These are phyloP conservation scores for Machaerirhynchus nigripectus DNA, from an alignment of 2,113 vertebrate species.

Conservation along the genomic window DNA sequence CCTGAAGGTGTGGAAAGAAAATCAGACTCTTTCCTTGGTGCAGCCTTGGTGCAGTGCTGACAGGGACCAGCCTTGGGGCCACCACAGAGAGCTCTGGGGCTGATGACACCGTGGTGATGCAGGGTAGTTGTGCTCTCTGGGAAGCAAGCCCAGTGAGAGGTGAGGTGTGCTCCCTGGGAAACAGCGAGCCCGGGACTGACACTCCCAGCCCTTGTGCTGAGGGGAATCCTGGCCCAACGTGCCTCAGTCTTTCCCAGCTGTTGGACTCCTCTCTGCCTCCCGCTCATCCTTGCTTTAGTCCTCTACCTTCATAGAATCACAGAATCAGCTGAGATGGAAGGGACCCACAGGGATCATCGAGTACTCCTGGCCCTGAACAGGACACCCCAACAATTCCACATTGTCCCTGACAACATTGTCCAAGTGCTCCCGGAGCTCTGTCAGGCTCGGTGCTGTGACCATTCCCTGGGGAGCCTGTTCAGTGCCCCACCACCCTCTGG, in stretches of 20 bases:
- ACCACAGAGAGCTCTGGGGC: background rate
- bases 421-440: background rate
- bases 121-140: too few species aligned
- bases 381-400: background rate
- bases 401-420: accelerated
- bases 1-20: background rate
- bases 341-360: background rate
- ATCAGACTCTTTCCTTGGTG: accelerated
- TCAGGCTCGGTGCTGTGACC: background rate
- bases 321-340: background rate
- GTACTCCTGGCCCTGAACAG: background rate
- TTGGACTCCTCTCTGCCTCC: background rate
- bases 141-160: background rate
- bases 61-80: accelerated
- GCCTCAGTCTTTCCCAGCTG: background rate
- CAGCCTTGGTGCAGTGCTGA: accelerated
- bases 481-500: background rate
- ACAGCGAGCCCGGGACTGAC: accelerated
- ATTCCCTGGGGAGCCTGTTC: background rate
- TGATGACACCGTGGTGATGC: accelerated
- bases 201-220: background rate
- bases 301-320: background rate
- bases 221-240: accelerated
- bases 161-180: background rate
- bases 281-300: background rate